Base-by-base conservation (phyloP, 2,113 vertebrate species). In the Burhinus oedicnemus region DNA sequence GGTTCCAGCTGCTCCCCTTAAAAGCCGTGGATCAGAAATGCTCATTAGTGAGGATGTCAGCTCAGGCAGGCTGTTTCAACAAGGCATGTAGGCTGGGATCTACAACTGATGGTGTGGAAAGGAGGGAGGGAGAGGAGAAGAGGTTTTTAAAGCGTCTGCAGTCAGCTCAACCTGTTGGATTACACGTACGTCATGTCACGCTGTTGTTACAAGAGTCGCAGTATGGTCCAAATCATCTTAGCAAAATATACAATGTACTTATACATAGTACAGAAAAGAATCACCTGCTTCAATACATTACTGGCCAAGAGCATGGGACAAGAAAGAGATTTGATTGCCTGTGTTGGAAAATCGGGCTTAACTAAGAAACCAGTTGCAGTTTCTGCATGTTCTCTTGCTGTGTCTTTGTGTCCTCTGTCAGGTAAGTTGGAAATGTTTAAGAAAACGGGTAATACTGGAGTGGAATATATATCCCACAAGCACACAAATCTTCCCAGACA, bases 161-260 rank as follows among this genome's bases (percentile, higher is more conserved):
- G 47, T 84, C 91, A 47, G 26, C 54, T 60, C 69, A 68, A 1
- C 57, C 57, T 94, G 57, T 55, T 96, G 54, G 80, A 18, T 85
- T 77, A 32, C 29, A 60, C 2, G 13, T 71, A 20, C 1, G 0
- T 57, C 34, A 10, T 47, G 55, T 75, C 76, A 66, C 3, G 1
- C 15, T 58, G 10, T n/a, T 70, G 9, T 54, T 55, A 51, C 2
- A 22, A 38, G 32, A 51, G n/a, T 60, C 8, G 0, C 47, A 15
- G 12, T 62, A 5, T 8, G 19, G 55, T 71, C 58, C 83, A 52
- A 84, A 52, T 76, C 32, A 30, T 36, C 40, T 65, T 52, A 70
- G 51, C 77, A 91, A 94, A 87, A 62, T 57, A 30, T 6, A 16
- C n/a, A 60, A 4, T 32, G 8, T 23, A 13, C 18, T 54, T 79